Conservation (phyloP, 2,113 vertebrate genomes). For the Cochlearius cochlearius region DNA sequence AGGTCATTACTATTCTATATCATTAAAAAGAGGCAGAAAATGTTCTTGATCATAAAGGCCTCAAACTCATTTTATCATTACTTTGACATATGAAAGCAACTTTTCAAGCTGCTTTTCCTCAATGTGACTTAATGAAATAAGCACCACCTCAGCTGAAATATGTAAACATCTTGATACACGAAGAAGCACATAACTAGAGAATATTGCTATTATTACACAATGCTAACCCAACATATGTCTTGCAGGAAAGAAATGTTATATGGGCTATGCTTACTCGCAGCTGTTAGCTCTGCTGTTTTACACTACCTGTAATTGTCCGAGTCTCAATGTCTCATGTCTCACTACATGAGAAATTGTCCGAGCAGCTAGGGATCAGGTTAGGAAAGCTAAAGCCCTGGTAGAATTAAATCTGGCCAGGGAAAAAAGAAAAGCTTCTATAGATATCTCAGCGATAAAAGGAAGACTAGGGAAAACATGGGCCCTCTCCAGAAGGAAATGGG, state of each 20-base stretch:
- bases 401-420: no score
- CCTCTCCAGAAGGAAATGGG: no score
- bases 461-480: no score
- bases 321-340: no score
- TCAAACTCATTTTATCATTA: conserved; percentile 69
- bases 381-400: no score
- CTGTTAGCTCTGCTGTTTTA: conserved; percentile 42
- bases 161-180: conserved; percentile 35
- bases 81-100: conserved; percentile 69
- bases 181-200: conserved; percentile 23
- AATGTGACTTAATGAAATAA: conserved; percentile 67
- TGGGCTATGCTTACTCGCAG: background rate
- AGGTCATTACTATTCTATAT: conserved; percentile 72
- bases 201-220: conserved; percentile 36
- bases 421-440: no score
- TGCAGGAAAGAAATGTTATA: conserved; percentile 3
- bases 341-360: no score
- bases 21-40: conserved; percentile 74
- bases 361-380: no score
- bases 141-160: conserved; percentile 59
- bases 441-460: no score
- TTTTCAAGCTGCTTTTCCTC: conserved; percentile 58
- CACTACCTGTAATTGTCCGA: background rate
- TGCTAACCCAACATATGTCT: background rate
- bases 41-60: conserved; percentile 69